Base-by-base conservation (phyloP, 2,113 vertebrate species). In the Desmodus rotundus region DNA sequence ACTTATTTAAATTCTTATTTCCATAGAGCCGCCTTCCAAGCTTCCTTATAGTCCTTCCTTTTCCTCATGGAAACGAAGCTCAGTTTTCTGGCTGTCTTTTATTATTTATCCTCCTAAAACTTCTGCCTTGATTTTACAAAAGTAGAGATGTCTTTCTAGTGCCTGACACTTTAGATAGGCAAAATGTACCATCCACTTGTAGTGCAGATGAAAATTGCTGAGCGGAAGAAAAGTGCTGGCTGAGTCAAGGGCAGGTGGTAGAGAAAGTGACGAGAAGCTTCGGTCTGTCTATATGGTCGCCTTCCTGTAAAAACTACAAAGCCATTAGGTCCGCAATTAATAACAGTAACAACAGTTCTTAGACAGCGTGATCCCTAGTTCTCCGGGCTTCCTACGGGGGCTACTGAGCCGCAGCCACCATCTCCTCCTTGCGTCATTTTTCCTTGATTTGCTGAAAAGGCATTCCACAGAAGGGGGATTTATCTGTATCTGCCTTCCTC, bases 391-490 rank as follows among this genome's bases (percentile, higher is more conserved):
- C 61, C 82, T 45, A 20, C 20, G 9, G 73, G 52, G 38, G 74
- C 26, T 41, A 36, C 82, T 63, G 61, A 88, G 7, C 33, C 52
- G 67, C 33, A 38, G 45, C 50, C 43, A 10, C 50, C 38, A 15
- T 52, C 45, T 38, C 47, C 26, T 22, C 13, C n/a, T n/a, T 2
- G 0, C 11, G 52, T 43, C 36, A 72, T 84, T 70, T 15, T 87
- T 81, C 70, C 61, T 54, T 63, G 38, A 28, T 83, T 56, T 80
- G 38, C 73, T 61, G 50, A 28, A 74, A 93, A 94, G 33, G 70
- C 87, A 70, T 95, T 93, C 38, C 45, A 20, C 45, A 86, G 82
- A 86, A 92, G 76, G 61, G n/a, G 93, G 87, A 95, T 96, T 97
- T 97, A 89, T 95, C 86, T 96, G 22, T 58, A 86, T 92, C 82